phyloP scores from a whole-genome alignment of 2,113 vertebrate species.

The Arizona elegans region DNA sequence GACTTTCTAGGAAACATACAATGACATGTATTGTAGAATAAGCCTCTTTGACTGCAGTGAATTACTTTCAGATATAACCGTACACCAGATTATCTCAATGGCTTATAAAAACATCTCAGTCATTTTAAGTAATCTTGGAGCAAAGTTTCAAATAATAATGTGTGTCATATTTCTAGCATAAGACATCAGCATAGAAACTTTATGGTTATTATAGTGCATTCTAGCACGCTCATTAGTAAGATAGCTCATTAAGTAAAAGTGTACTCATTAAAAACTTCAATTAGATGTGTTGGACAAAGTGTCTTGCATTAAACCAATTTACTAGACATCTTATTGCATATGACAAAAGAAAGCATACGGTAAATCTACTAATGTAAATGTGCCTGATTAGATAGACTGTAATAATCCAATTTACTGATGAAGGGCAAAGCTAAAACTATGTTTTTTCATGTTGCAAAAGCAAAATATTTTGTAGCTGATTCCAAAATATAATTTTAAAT shows the following conservation, averaged over 20 bases:
- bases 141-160: neutral
- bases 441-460: neutral
- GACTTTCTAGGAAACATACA: neutral
- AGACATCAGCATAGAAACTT: neutral
- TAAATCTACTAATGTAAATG: neutral
- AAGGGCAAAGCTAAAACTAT: slow-evolving; percentile 13
- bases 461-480: rapidly evolving
- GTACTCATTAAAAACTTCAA: slow-evolving; percentile 19
- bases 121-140: neutral
- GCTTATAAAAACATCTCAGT: neutral
- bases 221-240: slow-evolving; percentile 19
- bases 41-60: neutral
- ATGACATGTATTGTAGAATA: neutral
- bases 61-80: neutral
- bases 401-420: neutral
- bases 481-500: neutral
- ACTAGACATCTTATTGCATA: neutral
- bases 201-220: slow-evolving; percentile 14
- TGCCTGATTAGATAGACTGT: neutral
- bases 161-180: neutral
- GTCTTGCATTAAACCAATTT: slow-evolving; percentile 10
- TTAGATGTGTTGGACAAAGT: slow-evolving; percentile 32
- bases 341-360: slow-evolving; percentile 34
- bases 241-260: slow-evolving; percentile 22
- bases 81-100: neutral